Percentiles rank a stretch among this genome's conserved stretches.
phyloP scores from a whole-genome alignment of 2,797 vertebrate species.

The Melanotaenia parkinsoni region DNA sequence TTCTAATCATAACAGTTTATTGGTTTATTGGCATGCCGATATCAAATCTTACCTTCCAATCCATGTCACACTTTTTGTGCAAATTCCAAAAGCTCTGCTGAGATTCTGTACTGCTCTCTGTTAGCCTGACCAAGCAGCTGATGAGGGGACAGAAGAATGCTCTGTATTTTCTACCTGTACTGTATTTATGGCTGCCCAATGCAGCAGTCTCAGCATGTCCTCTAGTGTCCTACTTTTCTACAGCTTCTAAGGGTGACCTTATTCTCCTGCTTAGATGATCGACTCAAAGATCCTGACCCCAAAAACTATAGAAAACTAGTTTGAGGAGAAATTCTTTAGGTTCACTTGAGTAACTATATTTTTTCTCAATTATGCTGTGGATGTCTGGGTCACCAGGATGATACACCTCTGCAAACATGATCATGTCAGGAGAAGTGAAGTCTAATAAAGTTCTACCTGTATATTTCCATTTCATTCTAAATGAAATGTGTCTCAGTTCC shows the following conservation, averaged over 20 bases:
- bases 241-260: conserved; percentile 66
- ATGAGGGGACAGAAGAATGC: conserved; percentile 42
- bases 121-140: conserved; percentile 23
- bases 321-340: neutral
- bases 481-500: neutral
- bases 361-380: neutral
- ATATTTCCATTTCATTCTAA: neutral
- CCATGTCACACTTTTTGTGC: conserved; percentile 37
- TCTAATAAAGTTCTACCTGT: neutral
- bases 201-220: conserved; percentile 72
- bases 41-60: conserved; percentile 62
- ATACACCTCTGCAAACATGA: neutral
- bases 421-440: neutral
- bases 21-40: neutral
- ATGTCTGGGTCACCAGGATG: neutral
- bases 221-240: conserved; percentile 72
- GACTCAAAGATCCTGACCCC: conserved; percentile 14
- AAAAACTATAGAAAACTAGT: neutral
- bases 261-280: conserved; percentile 49
- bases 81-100: conserved; percentile 27
- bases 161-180: conserved; percentile 57
- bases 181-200: conserved; percentile 76
- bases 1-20: neutral
- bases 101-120: conserved; percentile 12
- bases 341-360: neutral